Evolutionary conservation across 2,888 invertebrate species (phyloP).

Genomic region (Gortyna flavago): DNA sequence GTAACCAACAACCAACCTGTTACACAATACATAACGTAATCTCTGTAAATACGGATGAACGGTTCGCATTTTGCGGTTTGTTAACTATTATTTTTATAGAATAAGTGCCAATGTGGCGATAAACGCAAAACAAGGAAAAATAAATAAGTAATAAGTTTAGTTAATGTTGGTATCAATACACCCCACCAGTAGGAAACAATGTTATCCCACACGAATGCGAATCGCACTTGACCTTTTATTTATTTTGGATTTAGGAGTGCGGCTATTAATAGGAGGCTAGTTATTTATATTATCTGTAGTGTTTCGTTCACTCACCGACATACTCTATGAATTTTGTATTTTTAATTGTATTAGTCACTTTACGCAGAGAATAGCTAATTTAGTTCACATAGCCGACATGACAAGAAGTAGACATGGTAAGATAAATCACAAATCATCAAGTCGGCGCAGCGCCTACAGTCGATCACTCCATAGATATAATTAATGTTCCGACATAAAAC

Average conservation of each 20-base stretch:
- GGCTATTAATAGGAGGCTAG: slow-evolving; percentile 50
- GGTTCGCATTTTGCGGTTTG: slow-evolving; percentile 44
- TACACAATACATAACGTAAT: slow-evolving; percentile 41
- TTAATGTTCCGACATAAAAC: slow-evolving; percentile 76
- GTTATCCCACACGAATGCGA: not conserved
- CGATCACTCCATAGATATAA: slow-evolving; percentile 65
- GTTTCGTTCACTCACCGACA: slow-evolving; percentile 52
- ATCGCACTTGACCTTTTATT: slow-evolving; percentile 57
- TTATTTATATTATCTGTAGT: slow-evolving; percentile 57
- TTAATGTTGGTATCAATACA: slow-evolving; percentile 15
- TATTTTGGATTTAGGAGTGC: slow-evolving; percentile 45
- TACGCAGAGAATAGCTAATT: slow-evolving; percentile 21
- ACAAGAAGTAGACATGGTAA: slow-evolving; percentile 16
- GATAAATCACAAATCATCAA: slow-evolving; percentile 52
- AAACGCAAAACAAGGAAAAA: slow-evolving; percentile 61
- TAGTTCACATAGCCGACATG: slow-evolving; percentile 18
- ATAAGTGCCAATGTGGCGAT: slow-evolving; percentile 39
- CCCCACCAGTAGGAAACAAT: not conserved
- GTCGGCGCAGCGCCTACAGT: slow-evolving; percentile 49
- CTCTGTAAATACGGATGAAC: slow-evolving; percentile 40
- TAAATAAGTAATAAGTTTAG: slow-evolving; percentile 25
- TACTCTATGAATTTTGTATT: slow-evolving; percentile 50
- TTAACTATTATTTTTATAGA: slow-evolving; percentile 50
- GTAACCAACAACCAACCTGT: slow-evolving; percentile 9
- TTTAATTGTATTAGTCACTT: slow-evolving; percentile 58